Evolutionary conservation across 2,797 vertebrate species (phyloP).

Genomic region (Takifugu rubripes): DNA sequence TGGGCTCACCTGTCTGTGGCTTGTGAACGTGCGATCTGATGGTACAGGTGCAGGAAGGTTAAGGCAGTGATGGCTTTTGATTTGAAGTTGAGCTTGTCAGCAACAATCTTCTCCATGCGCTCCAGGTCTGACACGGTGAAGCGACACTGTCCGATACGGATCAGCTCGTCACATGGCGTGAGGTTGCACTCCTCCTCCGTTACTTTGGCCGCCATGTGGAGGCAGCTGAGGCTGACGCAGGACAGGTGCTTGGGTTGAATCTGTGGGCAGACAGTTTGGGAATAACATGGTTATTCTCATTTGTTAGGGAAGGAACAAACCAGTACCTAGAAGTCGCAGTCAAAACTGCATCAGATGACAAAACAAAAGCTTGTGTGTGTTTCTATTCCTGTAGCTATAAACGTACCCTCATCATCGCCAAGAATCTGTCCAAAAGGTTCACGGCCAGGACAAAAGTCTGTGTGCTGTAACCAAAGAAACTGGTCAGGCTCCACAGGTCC

Average conservation of each 20-base stretch:
- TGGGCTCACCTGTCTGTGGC: slow-evolving; percentile 83
- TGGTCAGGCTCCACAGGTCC: slow-evolving; percentile 93
- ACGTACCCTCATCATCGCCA: slow-evolving; percentile 93
- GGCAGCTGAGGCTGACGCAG: slow-evolving; percentile 92
- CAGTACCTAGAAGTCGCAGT: too few species aligned
- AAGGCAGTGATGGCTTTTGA: slow-evolving; percentile 95
- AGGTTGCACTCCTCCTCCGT: slow-evolving; percentile 88
- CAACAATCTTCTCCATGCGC: slow-evolving; percentile 96
- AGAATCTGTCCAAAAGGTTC: slow-evolving; percentile 95
- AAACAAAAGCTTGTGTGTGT: not conserved
- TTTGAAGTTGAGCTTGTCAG: slow-evolving; percentile 92
- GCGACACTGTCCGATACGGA: slow-evolving; percentile 94
- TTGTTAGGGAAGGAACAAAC: too few species aligned
- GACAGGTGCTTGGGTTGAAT: slow-evolving; percentile 95
- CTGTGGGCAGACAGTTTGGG: slow-evolving; percentile 51
- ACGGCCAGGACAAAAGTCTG: slow-evolving; percentile 95
- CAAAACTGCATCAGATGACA: not conserved
- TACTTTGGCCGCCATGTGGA: slow-evolving; percentile 86
- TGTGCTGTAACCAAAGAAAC: slow-evolving; percentile 93
- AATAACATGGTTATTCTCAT: too few species aligned
- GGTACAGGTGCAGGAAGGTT: slow-evolving; percentile 96
- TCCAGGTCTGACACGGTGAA: slow-evolving; percentile 92
- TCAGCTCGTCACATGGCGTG: slow-evolving; percentile 85
- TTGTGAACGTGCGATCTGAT: slow-evolving; percentile 83
- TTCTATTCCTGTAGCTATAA: not conserved